A percentile compares a stretch with the other conserved stretches of the same genome.
Evolutionary conservation across 2,797 vertebrate genomes (phyloP).

Genomic region (Eospalax fontanierii): DNA sequence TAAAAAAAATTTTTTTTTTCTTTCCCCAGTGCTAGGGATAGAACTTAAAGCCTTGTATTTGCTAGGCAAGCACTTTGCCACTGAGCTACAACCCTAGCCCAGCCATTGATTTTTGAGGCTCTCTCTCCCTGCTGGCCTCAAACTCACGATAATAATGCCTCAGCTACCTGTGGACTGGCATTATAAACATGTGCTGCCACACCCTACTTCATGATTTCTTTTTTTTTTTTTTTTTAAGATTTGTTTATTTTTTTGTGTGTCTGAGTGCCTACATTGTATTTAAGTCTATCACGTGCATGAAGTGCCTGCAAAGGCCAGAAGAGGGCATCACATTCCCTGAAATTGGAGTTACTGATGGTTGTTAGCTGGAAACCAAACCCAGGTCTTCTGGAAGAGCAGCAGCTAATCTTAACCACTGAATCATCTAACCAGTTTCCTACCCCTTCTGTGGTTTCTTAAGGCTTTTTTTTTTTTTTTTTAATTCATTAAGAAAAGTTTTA

Average conservation of each 20-base stretch:
- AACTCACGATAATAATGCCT: neutral
- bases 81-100: neutral
- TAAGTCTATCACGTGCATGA: too few species aligned
- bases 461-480: too few species aligned
- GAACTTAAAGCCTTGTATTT: neutral
- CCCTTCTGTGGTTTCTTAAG: too few species aligned
- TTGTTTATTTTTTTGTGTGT: neutral
- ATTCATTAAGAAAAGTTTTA: too few species aligned
- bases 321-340: too few species aligned
- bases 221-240: conserved; percentile 18
- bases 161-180: neutral
- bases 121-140: neutral
- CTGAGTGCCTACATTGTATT: neutral
- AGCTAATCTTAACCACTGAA: too few species aligned
- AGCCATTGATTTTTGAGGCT: neutral
- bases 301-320: too few species aligned
- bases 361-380: too few species aligned
- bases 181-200: neutral
- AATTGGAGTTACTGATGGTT: too few species aligned
- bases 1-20: neutral
- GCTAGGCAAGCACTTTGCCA: neutral
- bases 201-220: neutral
- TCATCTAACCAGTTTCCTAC: too few species aligned
- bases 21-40: neutral
- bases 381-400: too few species aligned